Evolutionary conservation across 2,888 invertebrate genomes (phyloP).

Genomic region (Cryptocephalus primarius): DNA sequence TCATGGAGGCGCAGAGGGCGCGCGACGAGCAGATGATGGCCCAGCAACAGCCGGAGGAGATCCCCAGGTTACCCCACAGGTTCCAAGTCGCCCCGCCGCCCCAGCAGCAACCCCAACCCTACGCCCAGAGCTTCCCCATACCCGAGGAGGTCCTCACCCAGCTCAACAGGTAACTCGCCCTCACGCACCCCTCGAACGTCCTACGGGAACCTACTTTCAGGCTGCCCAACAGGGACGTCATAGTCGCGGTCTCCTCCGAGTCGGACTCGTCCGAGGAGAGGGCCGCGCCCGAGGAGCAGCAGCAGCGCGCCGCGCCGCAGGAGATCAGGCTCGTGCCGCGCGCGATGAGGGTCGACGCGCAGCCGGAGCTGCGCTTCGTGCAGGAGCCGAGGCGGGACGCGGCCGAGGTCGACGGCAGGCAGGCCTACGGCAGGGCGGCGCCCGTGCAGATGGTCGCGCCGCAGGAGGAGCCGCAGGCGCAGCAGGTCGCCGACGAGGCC

Average conservation of each 20-base stretch:
- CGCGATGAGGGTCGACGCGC: too few relatives aligned
- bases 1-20: constrained; percentile 30
- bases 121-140: constrained; percentile 36
- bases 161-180: constrained; percentile 28
- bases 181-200: too few relatives aligned
- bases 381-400: constrained; percentile 32
- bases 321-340: neutral
- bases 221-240: constrained; percentile 32
- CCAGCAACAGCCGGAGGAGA: constrained; percentile 13
- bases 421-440: constrained; percentile 31
- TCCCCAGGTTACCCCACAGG: constrained; percentile 2
- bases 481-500: constrained; percentile 39
- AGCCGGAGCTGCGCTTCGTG: constrained; percentile 22
- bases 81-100: constrained; percentile 6
- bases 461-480: constrained; percentile 28
- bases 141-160: constrained; percentile 37
- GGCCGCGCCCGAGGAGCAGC: neutral
- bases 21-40: constrained; percentile 26
- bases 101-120: constrained; percentile 4
- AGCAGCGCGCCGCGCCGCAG: neutral
- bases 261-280: constrained; percentile 1
- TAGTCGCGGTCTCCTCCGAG: constrained; percentile 29
- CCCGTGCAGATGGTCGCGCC: constrained; percentile 32
- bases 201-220: too few relatives aligned
- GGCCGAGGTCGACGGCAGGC: constrained; percentile 33